A percentile compares a stretch with the other conserved stretches of the same genome.
phyloP scores from a whole-genome alignment of 2,888 invertebrate species.

The Gari tellinella region DNA sequence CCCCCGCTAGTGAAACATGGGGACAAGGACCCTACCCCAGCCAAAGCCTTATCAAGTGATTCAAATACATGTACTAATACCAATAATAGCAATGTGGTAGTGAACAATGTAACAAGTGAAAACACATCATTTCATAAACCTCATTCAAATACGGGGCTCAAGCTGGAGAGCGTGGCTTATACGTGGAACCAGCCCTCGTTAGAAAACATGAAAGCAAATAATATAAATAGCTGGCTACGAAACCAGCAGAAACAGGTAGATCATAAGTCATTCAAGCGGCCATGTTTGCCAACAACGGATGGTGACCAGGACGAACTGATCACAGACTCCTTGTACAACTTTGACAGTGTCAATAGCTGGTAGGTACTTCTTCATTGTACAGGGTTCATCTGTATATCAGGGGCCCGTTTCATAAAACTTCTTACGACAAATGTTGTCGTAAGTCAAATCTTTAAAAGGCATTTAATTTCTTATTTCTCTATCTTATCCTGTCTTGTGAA shows the following conservation, averaged over 20 bases:
- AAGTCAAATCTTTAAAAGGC: no score
- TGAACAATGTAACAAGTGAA: conserved; percentile 50
- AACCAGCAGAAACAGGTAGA: conserved; percentile 74
- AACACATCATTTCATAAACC: conserved; percentile 48
- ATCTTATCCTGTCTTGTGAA: no score
- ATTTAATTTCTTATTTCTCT: no score
- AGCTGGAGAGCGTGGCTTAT: conserved; percentile 35
- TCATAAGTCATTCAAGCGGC: conserved; percentile 88
- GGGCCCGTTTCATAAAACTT: no score
- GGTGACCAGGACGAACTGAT: conserved; percentile 92
- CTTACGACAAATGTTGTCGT: no score
- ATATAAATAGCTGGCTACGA: conserved; percentile 76
- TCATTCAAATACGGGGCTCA: conserved; percentile 34
- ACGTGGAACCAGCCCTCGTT: conserved; percentile 57
- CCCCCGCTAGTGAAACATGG: conserved; percentile 84
- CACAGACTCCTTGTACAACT: conserved; percentile 90
- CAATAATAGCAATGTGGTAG: conserved; percentile 27
- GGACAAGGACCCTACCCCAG: conserved; percentile 55
- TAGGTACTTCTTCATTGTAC: no score
- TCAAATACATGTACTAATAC: conserved; percentile 25
- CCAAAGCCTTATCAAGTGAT: conserved; percentile 36
- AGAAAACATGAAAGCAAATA: conserved; percentile 69
- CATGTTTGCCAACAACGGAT: conserved; percentile 91
- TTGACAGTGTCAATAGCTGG: conserved; percentile 93
- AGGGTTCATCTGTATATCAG: no score